Conservation (phyloP, 2,888 invertebrate species). For the Ormyrus nitidulus region DNA sequence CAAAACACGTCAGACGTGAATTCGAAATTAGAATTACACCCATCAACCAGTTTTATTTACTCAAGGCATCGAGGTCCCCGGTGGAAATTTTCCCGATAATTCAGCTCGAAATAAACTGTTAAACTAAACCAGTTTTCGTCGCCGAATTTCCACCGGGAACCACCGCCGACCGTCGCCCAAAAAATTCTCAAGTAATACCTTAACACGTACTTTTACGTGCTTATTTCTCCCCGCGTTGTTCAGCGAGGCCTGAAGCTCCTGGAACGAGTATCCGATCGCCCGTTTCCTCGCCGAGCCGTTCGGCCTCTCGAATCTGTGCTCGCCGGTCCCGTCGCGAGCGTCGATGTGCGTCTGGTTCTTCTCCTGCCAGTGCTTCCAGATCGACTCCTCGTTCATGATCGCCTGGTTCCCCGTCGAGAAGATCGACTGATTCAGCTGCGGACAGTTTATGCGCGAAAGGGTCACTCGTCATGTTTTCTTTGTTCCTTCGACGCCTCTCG, state of each 20-base stretch:
- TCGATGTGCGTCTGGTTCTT: conserved; percentile 4
- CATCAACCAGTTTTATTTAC: no score
- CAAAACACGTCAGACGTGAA: no score
- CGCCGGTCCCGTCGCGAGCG: conserved; percentile 1
- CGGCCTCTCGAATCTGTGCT: background rate
- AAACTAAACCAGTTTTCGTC: no score
- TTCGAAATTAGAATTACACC: no score
- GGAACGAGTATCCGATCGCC: conserved; percentile 6
- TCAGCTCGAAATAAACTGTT: no score
- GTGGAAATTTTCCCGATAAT: background rate
- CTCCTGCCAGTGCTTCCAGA: conserved; percentile 24
- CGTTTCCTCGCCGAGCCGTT: conserved; percentile 16
- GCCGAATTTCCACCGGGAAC: no score
- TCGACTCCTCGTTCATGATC: conserved; percentile 28
- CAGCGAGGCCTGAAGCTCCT: background rate
- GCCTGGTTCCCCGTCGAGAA: background rate
- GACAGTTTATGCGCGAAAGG: no score
- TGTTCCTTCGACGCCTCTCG: no score
- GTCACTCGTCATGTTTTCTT: background rate
- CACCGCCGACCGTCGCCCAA: no score
- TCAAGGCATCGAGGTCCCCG: background rate
- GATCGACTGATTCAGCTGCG: no score
- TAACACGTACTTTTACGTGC: background rate
- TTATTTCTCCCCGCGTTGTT: background rate
- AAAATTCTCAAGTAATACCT: no score